Percentiles rank a stretch among this genome's conserved stretches.
Conservation (phyloP, 2,888 invertebrate species). For the Cantharis lateralis region DNA sequence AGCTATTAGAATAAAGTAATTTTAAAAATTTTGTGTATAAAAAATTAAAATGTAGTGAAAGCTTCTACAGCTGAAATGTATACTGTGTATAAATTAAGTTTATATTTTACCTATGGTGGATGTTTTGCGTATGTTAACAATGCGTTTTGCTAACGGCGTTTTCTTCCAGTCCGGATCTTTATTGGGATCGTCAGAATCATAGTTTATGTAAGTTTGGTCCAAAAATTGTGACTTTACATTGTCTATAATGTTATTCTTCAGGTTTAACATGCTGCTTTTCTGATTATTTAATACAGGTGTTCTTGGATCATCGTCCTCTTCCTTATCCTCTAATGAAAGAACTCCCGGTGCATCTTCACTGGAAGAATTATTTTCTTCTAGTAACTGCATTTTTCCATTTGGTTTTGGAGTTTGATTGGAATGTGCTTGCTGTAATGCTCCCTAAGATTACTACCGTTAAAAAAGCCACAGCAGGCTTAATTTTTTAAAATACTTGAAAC, state of each 20-base stretch:
- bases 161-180: constrained; percentile 73
- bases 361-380: neutral
- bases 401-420: neutral
- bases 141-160: constrained; percentile 64
- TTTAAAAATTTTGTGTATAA: neutral
- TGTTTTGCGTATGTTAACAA: constrained; percentile 21
- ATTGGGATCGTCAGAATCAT: constrained; percentile 48
- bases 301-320: neutral
- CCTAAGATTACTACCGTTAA: neutral
- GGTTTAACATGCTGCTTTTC: neutral
- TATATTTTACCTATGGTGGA: neutral
- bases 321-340: neutral
- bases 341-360: neutral
- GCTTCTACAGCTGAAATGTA: no score
- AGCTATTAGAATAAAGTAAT: neutral
- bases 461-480: neutral
- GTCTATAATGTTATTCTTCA: neutral
- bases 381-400: neutral
- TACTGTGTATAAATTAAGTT: no score
- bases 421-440: neutral
- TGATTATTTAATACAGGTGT: neutral
- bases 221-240: neutral
- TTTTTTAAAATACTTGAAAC: neutral
- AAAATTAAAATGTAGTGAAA: no score
- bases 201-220: neutral